Conservation (phyloP, 2,113 vertebrate genomes). For the Pimephales promelas region DNA sequence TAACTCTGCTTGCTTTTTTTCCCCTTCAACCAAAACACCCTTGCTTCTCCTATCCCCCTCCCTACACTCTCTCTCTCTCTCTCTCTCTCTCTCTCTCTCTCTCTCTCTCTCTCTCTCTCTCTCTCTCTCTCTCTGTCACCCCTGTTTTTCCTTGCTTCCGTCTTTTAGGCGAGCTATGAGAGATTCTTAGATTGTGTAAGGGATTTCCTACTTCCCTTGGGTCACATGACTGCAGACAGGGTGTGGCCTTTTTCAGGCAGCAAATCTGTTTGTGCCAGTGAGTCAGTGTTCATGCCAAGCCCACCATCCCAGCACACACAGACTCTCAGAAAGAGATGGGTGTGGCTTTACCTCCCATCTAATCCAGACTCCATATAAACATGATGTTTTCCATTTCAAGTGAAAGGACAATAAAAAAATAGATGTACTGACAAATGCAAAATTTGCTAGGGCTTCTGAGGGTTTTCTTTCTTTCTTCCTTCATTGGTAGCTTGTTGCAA, state of each 20-base stretch:
- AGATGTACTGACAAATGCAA: neutral
- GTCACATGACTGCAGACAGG: constrained; percentile 76
- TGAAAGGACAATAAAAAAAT: neutral
- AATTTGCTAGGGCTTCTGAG: neutral
- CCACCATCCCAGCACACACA: neutral
- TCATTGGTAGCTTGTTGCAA: neutral
- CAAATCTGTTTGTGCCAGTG: constrained; percentile 62
- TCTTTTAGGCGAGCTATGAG: constrained; percentile 25
- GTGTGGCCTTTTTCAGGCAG: constrained; percentile 70
- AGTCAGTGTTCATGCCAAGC: constrained; percentile 9
- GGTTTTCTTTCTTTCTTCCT: neutral
- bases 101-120: neutral
- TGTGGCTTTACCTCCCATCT: neutral
- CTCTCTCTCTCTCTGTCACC: too few relatives aligned
- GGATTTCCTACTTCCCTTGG: constrained; percentile 71
- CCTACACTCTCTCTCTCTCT: too few relatives aligned
- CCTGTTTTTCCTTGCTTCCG: neutral
- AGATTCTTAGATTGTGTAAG: constrained; percentile 57
- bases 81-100: neutral
- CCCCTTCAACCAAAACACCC: neutral
- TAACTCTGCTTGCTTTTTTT: neutral
- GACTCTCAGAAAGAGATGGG: neutral
- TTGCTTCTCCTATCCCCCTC: neutral
- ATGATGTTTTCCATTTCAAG: neutral
- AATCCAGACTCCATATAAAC: constrained; percentile 6